phyloP scores from a whole-genome alignment of 2,113 vertebrate genomes.

The Pygoscelis adeliae region DNA sequence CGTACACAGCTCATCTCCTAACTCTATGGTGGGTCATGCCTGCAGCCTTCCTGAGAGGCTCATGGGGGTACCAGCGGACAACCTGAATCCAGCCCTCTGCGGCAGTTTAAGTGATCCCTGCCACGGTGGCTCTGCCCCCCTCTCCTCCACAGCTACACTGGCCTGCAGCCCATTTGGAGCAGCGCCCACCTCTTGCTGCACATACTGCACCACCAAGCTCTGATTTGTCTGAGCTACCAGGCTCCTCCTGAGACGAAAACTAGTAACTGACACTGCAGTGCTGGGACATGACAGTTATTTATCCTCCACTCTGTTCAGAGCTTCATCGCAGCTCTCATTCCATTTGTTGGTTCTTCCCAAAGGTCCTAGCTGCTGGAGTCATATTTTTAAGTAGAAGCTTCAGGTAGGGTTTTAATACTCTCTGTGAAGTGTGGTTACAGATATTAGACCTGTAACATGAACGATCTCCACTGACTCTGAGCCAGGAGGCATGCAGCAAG shows the following conservation, averaged over 20 bases:
- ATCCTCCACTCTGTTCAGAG: background rate
- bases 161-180: background rate
- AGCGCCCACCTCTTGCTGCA: background rate
- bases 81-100: background rate
- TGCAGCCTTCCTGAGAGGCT: background rate
- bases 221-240: background rate
- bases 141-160: background rate
- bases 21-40: rapidly evolving
- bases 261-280: background rate
- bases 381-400: background rate
- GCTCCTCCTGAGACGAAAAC: background rate
- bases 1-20: background rate
- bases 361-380: background rate
- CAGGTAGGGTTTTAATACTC: background rate
- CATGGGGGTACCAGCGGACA: background rate
- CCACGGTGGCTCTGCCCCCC: rapidly evolving
- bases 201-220: background rate
- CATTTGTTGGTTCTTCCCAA: background rate
- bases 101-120: too few species aligned
- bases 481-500: background rate
- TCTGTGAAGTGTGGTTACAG: background rate
- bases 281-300: background rate
- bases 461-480: background rate
- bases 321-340: background rate
- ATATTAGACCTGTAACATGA: background rate